Conservation (phyloP, 2,797 vertebrate species). For the Pachyuromys duprasi region DNA sequence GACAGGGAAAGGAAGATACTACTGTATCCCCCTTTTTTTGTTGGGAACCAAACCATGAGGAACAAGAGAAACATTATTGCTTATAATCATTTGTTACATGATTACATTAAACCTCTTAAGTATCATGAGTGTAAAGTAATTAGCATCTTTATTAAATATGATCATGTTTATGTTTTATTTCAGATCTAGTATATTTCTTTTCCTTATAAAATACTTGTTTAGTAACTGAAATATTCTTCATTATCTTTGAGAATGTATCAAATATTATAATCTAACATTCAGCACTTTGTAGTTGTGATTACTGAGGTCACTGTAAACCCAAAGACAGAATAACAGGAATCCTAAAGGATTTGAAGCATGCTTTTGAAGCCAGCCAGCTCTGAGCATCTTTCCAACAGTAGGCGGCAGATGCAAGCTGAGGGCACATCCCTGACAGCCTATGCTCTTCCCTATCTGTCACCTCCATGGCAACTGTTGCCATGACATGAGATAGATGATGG, state of each 20-base stretch:
- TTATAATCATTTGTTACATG: background rate
- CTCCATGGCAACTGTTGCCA: conserved; percentile 49
- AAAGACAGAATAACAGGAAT: conserved; percentile 8
- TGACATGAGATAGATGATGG: background rate
- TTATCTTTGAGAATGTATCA: conserved; percentile 51
- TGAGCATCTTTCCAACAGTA: background rate
- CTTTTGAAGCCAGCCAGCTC: background rate
- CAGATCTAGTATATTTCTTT: background rate
- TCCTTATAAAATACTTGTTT: background rate
- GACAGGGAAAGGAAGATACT: background rate
- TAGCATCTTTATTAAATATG: conserved; percentile 2
- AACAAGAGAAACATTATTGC: conserved; percentile 2
- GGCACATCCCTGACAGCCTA: conserved; percentile 41
- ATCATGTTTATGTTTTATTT: conserved; percentile 39
- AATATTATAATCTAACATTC: conserved; percentile 35
- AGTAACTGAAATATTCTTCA: conserved; percentile 10
- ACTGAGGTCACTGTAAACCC: conserved; percentile 37
- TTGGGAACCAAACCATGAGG: background rate
- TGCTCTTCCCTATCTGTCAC: conserved; percentile 48
- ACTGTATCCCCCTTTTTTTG: background rate
- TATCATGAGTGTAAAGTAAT: background rate
- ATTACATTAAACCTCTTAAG: background rate
- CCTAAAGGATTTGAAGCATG: background rate
- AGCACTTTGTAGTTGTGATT: background rate
- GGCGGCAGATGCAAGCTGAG: background rate